A percentile compares a stretch with the other conserved stretches of the same genome.
Evolutionary conservation across 2,888 invertebrate species (phyloP).

Genomic region (Zygothrica quintamaculata): DNA sequence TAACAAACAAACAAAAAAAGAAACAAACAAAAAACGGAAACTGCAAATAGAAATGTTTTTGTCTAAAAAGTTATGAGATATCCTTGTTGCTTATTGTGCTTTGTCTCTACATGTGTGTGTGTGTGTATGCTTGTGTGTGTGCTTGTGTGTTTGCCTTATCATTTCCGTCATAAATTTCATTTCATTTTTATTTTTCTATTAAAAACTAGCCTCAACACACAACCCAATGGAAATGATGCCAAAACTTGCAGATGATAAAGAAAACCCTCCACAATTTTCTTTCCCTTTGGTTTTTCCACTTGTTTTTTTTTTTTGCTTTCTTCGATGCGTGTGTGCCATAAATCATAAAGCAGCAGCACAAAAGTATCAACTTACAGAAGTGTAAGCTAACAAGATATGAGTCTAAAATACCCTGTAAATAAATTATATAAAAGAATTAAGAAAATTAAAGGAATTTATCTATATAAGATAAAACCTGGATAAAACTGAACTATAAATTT

Average conservation of each 20-base stretch:
- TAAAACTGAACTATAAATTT: no score
- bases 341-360: conserved; percentile 59
- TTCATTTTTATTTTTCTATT: conserved; percentile 83
- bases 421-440: no score
- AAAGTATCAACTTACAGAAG: conserved; percentile 42
- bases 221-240: conserved; percentile 30
- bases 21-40: conserved; percentile 69
- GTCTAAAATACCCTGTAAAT: conserved; percentile 20
- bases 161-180: conserved; percentile 85
- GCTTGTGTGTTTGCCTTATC: conserved; percentile 73
- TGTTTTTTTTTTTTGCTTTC: conserved; percentile 20
- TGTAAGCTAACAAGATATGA: background rate
- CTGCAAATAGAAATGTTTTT: conserved; percentile 70
- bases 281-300: background rate
- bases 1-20: conserved; percentile 54
- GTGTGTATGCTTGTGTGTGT: conserved; percentile 25
- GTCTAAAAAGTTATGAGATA: conserved; percentile 57
- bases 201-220: conserved; percentile 68
- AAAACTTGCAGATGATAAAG: conserved; percentile 11
- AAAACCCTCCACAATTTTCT: background rate
- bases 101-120: background rate
- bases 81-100: conserved; percentile 51
- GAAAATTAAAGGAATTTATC: no score
- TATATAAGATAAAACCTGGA: no score
- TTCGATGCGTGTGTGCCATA: conserved; percentile 56